Base-by-base conservation (phyloP, 2,113 vertebrate species). In the Trinectes maculatus region DNA sequence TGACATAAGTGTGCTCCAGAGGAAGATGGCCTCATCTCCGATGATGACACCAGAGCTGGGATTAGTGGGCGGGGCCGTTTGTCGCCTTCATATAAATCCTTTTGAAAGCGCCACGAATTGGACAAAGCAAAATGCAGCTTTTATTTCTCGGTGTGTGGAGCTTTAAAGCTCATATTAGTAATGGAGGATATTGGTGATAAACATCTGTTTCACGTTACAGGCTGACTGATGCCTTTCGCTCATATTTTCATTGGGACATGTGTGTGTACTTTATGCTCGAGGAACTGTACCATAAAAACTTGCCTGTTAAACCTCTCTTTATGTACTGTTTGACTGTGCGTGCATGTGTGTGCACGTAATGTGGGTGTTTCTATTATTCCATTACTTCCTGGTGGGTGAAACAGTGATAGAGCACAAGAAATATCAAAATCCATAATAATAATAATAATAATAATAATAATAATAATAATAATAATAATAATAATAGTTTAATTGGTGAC, bases 101-200 rank as follows among this genome's bases (percentile, higher is more conserved):
- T 82, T 74, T 67, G 46, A 69, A 83, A 79, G 77, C 73, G 43
- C 74, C 76, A 68, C 65, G 26, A 79, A 56, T 71, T 63, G 86
- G 81, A 86, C 83, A 78, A 77, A 84, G 87, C 78, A 34, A 52
- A 87, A 81, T 73, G n/a, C 36, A 78, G 77, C 58, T 51, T 90
- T 85, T 82, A 89, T 33, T 80, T 51, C 19, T n/a, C 15, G 65
- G 42, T 61, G 80, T 88, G 18, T 72, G 28, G 73, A 65, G 65
- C 76, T 87, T 71, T 80, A 79, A 66, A 43, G 76, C 24, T 87
- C 77, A 74, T 89, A 71, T 77, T 89, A 73, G 42, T 79, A 74
- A 82, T 64, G 71, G 66, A 81, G 53, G 22, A 52, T 82, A 68
- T 85, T 51, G 70, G 55, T 48, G 60, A 85, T 82, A 65, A 49